Percentiles rank a stretch among this genome's conserved stretches.
phyloP scores from a whole-genome alignment of 2,888 invertebrate genomes.

The Rhagium mordax region DNA sequence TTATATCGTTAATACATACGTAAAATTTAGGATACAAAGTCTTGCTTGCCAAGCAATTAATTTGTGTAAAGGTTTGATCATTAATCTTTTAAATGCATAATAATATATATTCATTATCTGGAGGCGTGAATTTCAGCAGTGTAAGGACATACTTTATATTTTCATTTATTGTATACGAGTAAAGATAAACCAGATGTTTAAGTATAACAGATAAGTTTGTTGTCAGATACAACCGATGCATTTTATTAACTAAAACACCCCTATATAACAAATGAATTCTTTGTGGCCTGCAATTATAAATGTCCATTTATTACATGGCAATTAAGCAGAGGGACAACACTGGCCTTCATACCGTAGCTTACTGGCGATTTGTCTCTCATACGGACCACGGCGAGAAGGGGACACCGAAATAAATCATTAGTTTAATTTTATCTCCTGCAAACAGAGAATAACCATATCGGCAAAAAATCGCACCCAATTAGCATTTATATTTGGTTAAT shows the following conservation, averaged over 20 bases:
- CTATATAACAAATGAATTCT: slow-evolving; percentile 64
- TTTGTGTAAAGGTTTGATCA: neutral
- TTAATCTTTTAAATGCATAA: neutral
- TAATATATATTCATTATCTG: neutral
- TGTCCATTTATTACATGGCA: slow-evolving; percentile 67
- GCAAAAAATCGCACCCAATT: slow-evolving; percentile 58
- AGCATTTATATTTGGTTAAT: slow-evolving; percentile 57
- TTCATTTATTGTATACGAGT: slow-evolving; percentile 1
- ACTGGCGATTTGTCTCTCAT: slow-evolving; percentile 56
- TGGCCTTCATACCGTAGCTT: slow-evolving; percentile 53
- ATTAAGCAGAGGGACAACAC: slow-evolving; percentile 65
- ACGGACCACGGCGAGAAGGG: slow-evolving; percentile 47
- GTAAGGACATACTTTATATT: neutral
- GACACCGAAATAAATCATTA: slow-evolving; percentile 60
- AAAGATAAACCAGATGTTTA: slow-evolving; percentile 40
- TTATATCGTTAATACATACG: no score
- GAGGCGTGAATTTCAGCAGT: neutral
- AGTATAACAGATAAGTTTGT: slow-evolving; percentile 44
- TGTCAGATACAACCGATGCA: slow-evolving; percentile 56
- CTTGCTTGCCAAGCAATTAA: no score
- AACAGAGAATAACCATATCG: slow-evolving; percentile 58
- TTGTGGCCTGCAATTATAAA: slow-evolving; percentile 65
- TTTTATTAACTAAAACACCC: slow-evolving; percentile 61
- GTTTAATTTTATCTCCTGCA: slow-evolving; percentile 62
- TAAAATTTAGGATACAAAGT: no score